Conservation (phyloP, 2,113 vertebrate genomes). For the Pomatorhinus ruficollis region DNA sequence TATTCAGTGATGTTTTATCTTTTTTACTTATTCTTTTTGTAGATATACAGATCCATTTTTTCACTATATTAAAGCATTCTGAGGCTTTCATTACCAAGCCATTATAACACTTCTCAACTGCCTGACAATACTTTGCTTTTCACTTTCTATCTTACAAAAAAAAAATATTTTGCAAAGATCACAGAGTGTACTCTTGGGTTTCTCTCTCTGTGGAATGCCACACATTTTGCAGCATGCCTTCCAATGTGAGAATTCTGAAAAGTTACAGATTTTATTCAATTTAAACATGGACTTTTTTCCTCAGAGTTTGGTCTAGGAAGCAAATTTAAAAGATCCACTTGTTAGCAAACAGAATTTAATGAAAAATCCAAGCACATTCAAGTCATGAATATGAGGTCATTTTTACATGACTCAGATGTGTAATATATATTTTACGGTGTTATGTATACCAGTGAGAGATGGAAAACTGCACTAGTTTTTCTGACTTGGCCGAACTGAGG, state of each 20-base stretch:
- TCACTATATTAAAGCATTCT: neutral
- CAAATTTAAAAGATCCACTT: neutral
- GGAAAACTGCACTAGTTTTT: neutral
- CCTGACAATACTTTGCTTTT: neutral
- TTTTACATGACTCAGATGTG: neutral
- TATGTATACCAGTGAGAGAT: neutral
- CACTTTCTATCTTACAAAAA: neutral
- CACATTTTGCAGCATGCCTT: neutral
- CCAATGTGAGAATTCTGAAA: neutral
- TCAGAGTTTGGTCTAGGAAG: neutral
- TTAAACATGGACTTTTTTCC: neutral
- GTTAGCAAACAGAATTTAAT: neutral
- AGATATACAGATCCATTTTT: neutral
- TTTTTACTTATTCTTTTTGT: constrained; percentile 38
- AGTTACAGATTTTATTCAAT: neutral
- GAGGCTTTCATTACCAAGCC: neutral
- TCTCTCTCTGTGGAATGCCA: neutral
- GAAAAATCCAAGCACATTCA: neutral
- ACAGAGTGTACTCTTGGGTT: neutral
- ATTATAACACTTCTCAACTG: neutral
- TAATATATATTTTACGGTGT: neutral
- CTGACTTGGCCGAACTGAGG: neutral
- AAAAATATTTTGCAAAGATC: neutral
- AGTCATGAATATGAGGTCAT: neutral
- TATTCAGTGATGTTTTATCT: neutral